Percentiles rank a stretch among this genome's conserved stretches.
Evolutionary conservation across 2,113 vertebrate genomes (phyloP).

Genomic region (Neotoma lepida): DNA sequence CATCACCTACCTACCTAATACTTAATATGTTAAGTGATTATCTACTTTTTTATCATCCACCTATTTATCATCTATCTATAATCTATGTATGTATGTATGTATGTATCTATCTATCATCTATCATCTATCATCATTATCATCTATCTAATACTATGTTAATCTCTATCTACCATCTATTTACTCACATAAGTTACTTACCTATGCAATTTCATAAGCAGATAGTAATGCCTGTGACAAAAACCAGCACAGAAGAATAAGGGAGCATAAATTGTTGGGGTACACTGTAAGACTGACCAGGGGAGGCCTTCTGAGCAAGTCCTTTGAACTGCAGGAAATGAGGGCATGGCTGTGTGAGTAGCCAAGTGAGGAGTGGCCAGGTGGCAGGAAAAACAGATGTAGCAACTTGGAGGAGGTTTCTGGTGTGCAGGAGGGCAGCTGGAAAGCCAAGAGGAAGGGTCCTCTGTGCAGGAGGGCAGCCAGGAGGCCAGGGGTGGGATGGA

Average conservation of each 20-base stretch:
- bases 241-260: background rate
- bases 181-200: background rate
- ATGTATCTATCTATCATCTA: background rate
- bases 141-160: background rate
- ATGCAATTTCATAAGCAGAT: background rate
- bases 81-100: background rate
- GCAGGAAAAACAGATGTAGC: background rate
- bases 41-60: background rate
- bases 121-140: background rate
- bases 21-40: background rate
- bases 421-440: background rate
- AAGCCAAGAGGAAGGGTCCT: background rate
- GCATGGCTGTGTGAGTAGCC: accelerated
- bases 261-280: background rate
- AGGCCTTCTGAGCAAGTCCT: background rate
- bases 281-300: background rate
- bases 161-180: background rate
- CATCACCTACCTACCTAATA: background rate
- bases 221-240: background rate
- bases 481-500: too few species aligned
- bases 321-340: background rate
- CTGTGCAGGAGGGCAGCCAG: background rate
- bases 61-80: background rate
- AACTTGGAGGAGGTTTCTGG: background rate
- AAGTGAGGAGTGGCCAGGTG: background rate